Conservation (phyloP, 2,113 vertebrate genomes). For the Numida meleagris region DNA sequence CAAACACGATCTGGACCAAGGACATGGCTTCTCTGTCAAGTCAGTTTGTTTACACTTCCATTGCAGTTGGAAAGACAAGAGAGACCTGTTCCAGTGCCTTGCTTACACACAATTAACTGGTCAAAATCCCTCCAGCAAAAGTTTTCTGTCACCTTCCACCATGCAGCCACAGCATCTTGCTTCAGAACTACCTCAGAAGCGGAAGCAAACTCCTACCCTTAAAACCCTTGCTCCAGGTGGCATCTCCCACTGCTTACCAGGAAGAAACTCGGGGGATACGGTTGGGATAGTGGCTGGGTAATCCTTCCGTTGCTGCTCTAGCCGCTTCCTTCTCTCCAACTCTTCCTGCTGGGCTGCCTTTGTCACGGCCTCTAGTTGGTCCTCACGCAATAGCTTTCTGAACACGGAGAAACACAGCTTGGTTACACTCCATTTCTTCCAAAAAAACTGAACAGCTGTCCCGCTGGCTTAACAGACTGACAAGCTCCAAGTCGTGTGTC, state of each 20-base stretch:
- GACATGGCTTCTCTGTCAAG: not conserved
- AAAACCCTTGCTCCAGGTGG: not conserved
- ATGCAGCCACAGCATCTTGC: not conserved
- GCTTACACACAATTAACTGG: not conserved
- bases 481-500: not conserved
- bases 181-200: not conserved
- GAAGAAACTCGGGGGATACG: constrained; percentile 78
- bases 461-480: not conserved
- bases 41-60: not conserved
- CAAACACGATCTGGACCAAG: not conserved
- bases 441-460: not conserved
- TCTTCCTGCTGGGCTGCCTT: constrained; percentile 98
- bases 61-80: not conserved
- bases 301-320: constrained; percentile 97
- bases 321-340: constrained; percentile 91
- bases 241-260: constrained; percentile 70
- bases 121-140: not conserved
- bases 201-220: not conserved
- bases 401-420: not conserved
- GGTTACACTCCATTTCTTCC: not conserved
- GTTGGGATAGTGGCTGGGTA: constrained; percentile 84
- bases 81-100: not conserved
- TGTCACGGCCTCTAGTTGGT: constrained; percentile 96
- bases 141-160: not conserved
- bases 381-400: constrained; percentile 95